Evolutionary conservation across 1,140 invertebrate genomes (phyloP), one percentile per base, ranked within the genome.

Genomic region (Euwallacea fornicatus): DNA sequence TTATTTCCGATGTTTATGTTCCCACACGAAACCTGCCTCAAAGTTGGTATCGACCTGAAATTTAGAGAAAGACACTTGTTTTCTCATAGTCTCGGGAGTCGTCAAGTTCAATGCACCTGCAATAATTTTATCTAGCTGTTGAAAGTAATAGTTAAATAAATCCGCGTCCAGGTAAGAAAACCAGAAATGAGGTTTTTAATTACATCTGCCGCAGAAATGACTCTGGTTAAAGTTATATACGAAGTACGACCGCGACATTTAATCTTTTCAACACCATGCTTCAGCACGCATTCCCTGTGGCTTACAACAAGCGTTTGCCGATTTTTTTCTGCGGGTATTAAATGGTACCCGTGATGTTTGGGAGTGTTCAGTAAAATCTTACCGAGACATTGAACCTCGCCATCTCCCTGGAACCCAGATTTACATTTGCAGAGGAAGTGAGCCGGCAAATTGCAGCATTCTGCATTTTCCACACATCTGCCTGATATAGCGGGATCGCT

Each of bases 401-500:
- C 94, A 77, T 96, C 92, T 54, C 94, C 94, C 83, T 92, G 89
- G 77, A 90, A 97, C 59, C 95, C 95, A 43, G 93, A 87, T 76
- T 92, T 90, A 83, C 95, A 98, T 85, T 96, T 96, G 84, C 95
- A 98, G 63, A 95, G 88, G 82, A 94, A 97, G 84, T 96, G 93
- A 67, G 94, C 91, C 42, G 95, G 95, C 74, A 97, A 83, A 85
- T 98, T 97, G 78, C 95, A 97, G 82, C 95, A 97, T 81, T 96
- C 94, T 8, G 95, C 92, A 82, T 97, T 96, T 79, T 90, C 86
- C 46, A 95, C 94, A 83, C 95, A 97, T 77, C 92, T 86, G 42
- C 89, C 86, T 54, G 91, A 88, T 72, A 96, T 85, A 56, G 84
- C 83, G 61, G 94, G 94, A 83, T 95, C 91, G 77, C 92, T 89